phyloP scores from a whole-genome alignment of 23 tunicate species.

The Trididemnum nubilum region DNA sequence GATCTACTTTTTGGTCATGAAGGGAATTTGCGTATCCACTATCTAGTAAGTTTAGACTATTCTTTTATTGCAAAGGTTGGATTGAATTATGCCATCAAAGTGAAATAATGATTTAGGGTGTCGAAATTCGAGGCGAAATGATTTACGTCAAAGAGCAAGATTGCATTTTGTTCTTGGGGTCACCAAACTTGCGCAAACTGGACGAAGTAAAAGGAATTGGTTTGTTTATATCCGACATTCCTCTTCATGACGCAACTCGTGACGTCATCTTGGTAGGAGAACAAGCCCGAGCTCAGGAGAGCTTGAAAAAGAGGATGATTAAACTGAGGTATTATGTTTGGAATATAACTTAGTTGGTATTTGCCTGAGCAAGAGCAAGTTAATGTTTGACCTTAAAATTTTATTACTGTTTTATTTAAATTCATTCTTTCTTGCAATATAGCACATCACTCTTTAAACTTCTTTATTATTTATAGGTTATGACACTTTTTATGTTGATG shows the following conservation, averaged over 20 bases:
- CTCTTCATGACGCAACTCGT: slow-evolving; percentile 97
- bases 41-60: too few species aligned
- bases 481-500: too few species aligned
- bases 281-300: slow-evolving; percentile 89
- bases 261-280: slow-evolving; percentile 95
- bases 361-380: too few species aligned
- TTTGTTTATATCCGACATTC: slow-evolving; percentile 86
- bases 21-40: too few species aligned
- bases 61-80: too few species aligned
- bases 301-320: slow-evolving; percentile 83
- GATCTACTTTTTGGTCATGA: too few species aligned
- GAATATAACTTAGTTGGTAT: too few species aligned
- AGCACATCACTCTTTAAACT: too few species aligned
- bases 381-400: not conserved
- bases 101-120: slow-evolving; percentile 63
- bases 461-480: too few species aligned
- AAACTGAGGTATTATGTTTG: slow-evolving; percentile 87
- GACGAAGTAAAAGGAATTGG: slow-evolving; percentile 78
- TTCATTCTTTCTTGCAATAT: too few species aligned
- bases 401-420: not conserved
- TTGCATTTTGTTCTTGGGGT: slow-evolving; percentile 77
- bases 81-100: too few species aligned
- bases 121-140: slow-evolving; percentile 91
- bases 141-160: slow-evolving; percentile 39
- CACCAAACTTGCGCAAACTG: slow-evolving; percentile 72